Evolutionary conservation across 92 coral and sea anemone species (phyloP), one percentile per base, ranked within the genome.

Genomic region (Galaxea fascicularis): DNA sequence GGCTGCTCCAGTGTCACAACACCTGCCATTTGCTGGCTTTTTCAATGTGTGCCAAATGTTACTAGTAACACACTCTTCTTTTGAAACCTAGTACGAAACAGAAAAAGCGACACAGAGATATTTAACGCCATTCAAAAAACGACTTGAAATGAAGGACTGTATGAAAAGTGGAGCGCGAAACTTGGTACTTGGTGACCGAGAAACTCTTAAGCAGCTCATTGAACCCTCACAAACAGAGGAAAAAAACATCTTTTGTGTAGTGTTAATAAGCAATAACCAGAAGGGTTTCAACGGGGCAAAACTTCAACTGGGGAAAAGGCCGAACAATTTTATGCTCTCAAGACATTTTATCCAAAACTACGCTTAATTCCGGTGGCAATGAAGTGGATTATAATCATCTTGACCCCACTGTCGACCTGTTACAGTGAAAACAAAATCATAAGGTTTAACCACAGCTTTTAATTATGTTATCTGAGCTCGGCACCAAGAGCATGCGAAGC

Each of bases 1-100:
- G 89, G 91, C 86, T 90, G 91, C 74, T 29, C 77, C 49, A 39
- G 28, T 64, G 71, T 86, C 83, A 80, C 74, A 90, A 65, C 90
- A 94, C 98, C 98, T 89, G 98, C 52, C 76, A 59, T 56, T 73
- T 26, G 26, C 59, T 18, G 51, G 73, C 66, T 52, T 79, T 73
- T 85, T 58, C 79, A 54, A 29, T 45, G 57, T n/a, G 74, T 58
- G 90, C 69, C 74, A 35, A 65, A 41, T 28, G 71, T 81, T 46
- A 22, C 52, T 46, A 71, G 45, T 65, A 68, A 62, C 76, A 41
- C 12, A 10, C 39, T 4, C 45, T 15, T 56, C 44, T 8, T 60
- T 45, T 57, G 39, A 57, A 58, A 28, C n/a, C 8, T 25, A 18
- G 15, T 49, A 25, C 11, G 21, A 22, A 12, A 6, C 1, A 30